Percentiles rank a stretch among this genome's conserved stretches.
Evolutionary conservation across 1,140 invertebrate genomes (phyloP).

Genomic region (Coboldia fuscipes): DNA sequence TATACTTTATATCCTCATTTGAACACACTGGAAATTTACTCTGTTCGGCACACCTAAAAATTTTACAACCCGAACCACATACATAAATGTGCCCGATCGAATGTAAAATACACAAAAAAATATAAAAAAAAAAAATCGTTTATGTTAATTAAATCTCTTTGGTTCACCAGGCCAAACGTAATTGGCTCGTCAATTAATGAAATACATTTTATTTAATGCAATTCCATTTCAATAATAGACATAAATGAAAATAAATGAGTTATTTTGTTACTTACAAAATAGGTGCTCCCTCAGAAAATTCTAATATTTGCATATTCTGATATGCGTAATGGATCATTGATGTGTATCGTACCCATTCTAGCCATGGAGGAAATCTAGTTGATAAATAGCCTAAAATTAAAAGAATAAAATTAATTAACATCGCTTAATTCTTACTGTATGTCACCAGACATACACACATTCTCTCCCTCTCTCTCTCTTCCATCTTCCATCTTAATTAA

Average conservation of each 20-base stretch:
- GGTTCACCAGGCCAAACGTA: no score
- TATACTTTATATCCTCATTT: constrained; percentile 29
- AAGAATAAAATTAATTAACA: constrained; percentile 1
- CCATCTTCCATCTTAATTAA: neutral
- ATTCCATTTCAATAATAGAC: constrained; percentile 3
- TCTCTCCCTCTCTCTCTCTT: no score
- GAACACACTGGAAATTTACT: constrained; percentile 43
- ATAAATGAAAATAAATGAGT: constrained; percentile 2
- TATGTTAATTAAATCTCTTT: no score
- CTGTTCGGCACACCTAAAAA: constrained; percentile 37
- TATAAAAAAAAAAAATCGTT: neutral
- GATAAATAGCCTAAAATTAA: constrained; percentile 35
- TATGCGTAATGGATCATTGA: constrained; percentile 70
- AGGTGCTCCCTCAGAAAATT: constrained; percentile 48
- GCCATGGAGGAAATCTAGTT: constrained; percentile 51
- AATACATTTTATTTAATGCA: constrained; percentile 1
- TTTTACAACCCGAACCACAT: constrained; percentile 1
- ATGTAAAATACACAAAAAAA: neutral
- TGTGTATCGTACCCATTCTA: constrained; percentile 60
- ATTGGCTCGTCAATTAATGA: constrained; percentile 3
- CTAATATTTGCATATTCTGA: constrained; percentile 68
- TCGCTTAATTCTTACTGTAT: no score
- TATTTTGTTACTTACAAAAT: constrained; percentile 33
- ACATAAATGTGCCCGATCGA: neutral
- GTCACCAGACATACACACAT: no score